Percentiles rank a stretch among this genome's conserved stretches.
phyloP scores from a whole-genome alignment of 2,888 invertebrate genomes.

The Metalampra italica region DNA sequence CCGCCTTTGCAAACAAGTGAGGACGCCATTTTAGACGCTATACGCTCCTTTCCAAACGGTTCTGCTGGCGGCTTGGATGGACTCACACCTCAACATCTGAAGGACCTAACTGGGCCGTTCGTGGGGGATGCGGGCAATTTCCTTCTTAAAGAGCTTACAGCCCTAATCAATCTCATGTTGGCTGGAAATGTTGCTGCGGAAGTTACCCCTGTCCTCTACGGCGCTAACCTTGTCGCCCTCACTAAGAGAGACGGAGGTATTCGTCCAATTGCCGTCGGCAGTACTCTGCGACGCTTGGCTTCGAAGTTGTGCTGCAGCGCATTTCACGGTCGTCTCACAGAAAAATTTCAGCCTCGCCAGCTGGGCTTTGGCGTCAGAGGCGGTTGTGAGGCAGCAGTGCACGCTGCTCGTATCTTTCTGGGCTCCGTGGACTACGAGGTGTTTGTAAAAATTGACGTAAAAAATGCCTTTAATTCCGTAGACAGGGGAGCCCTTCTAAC shows the following conservation, averaged over 20 bases:
- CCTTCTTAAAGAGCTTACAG: background rate
- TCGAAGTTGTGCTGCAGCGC: background rate
- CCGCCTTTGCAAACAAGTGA: background rate
- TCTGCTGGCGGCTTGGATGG: too few species aligned
- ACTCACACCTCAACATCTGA: too few species aligned
- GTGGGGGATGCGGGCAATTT: constrained; percentile 1
- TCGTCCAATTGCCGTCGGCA: constrained; percentile 3
- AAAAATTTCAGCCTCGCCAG: background rate
- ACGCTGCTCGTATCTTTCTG: background rate
- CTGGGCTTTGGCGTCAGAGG: background rate
- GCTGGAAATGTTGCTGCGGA: background rate
- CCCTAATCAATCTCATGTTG: constrained; percentile 5
- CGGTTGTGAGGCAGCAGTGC: constrained; percentile 2
- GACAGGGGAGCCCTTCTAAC: background rate
- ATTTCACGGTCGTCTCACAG: background rate
- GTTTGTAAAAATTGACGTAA: too few species aligned
- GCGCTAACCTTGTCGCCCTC: constrained; percentile 7
- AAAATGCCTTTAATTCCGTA: too few species aligned
- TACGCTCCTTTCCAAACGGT: too few species aligned
- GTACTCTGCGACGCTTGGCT: too few species aligned
- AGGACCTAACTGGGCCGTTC: too few species aligned
- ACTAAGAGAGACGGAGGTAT: constrained; percentile 9
- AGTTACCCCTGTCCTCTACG: background rate
- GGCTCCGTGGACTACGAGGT: too few species aligned
- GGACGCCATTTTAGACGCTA: background rate